Percentiles rank a stretch among this genome's conserved stretches.
These are phyloP conservation scores for Eucriotettix oculatus DNA, from an alignment of 2,888 invertebrate genomes.

Conservation along the genomic window DNA sequence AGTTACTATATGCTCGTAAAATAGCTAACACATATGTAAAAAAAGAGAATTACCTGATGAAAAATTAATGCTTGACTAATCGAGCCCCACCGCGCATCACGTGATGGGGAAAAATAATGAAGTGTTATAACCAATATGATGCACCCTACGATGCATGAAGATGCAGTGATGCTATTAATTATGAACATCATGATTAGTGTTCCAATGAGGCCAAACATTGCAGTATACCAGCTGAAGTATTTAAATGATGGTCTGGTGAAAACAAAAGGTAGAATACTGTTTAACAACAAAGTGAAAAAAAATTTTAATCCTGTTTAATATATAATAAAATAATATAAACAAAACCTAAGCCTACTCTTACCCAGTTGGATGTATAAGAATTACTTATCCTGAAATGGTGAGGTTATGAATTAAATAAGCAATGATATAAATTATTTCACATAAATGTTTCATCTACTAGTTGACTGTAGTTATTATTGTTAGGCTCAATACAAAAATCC, in stretches of 20 bases:
- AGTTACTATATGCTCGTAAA: not conserved
- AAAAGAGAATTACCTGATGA: constrained; percentile 56
- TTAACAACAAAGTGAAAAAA: constrained; percentile 62
- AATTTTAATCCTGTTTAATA: constrained; percentile 10
- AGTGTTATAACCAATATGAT: constrained; percentile 71
- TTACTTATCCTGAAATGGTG: not conserved
- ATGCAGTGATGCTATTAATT: constrained; percentile 80
- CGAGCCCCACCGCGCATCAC: constrained; percentile 78
- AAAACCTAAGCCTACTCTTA: not conserved
- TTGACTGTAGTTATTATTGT: no score
- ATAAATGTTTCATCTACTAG: no score
- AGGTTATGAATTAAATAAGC: not conserved
- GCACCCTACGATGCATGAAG: constrained; percentile 72
- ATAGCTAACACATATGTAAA: no score
- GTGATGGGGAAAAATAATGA: constrained; percentile 68
- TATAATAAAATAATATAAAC: not conserved
- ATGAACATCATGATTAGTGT: constrained; percentile 88
- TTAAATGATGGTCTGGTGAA: constrained; percentile 76
- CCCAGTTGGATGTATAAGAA: not conserved
- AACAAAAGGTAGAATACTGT: constrained; percentile 1
- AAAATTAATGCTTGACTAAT: constrained; percentile 98
- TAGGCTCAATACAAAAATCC: no score
- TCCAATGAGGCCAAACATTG: constrained; percentile 68
- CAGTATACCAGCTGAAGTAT: constrained; percentile 90
- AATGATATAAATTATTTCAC: no score